Conservation (phyloP, 2,113 vertebrate species). For the Forbesichthys agassizii region DNA sequence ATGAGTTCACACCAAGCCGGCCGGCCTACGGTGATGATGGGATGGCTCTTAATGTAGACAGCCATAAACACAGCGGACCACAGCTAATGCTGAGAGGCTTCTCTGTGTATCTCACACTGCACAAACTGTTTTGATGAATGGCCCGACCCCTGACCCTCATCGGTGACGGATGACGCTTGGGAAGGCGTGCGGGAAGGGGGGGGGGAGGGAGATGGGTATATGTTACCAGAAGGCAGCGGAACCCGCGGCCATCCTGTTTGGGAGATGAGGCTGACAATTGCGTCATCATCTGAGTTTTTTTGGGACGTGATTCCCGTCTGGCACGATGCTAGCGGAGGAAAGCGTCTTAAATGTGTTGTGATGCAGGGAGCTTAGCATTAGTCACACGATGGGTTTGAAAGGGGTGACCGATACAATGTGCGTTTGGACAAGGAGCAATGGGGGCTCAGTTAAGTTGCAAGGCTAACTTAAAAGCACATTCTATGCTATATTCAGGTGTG, state of each 20-base stretch:
- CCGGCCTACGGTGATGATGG: conserved; percentile 51
- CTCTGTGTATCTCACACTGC: conserved; percentile 86
- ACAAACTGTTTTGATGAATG: conserved; percentile 97
- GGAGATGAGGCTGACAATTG: conserved; percentile 49
- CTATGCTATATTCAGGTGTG: not conserved
- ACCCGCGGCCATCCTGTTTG: conserved; percentile 60
- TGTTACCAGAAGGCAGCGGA: conserved; percentile 76
- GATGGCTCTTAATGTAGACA: conserved; percentile 81
- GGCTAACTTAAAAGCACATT: not conserved
- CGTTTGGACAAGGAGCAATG: too few relatives aligned
- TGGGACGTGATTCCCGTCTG: conserved; percentile 11
- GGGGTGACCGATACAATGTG: too few relatives aligned
- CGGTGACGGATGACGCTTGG: conserved; percentile 81
- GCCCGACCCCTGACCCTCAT: conserved; percentile 79
- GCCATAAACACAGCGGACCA: conserved; percentile 86
- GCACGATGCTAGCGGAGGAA: conserved; percentile 6
- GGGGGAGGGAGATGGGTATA: conserved; percentile 70
- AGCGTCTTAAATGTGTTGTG: not conserved
- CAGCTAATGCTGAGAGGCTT: conserved; percentile 85
- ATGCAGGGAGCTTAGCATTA: not conserved
- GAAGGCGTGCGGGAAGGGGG: not conserved
- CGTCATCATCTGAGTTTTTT: conserved; percentile 45
- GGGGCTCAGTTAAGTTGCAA: too few relatives aligned
- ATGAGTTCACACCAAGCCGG: conserved; percentile 73
- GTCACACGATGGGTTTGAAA: too few relatives aligned